Percentiles rank a stretch among this genome's conserved stretches.
Evolutionary conservation across 2,113 vertebrate species (phyloP).

Genomic region (Mesitornis unicolor): DNA sequence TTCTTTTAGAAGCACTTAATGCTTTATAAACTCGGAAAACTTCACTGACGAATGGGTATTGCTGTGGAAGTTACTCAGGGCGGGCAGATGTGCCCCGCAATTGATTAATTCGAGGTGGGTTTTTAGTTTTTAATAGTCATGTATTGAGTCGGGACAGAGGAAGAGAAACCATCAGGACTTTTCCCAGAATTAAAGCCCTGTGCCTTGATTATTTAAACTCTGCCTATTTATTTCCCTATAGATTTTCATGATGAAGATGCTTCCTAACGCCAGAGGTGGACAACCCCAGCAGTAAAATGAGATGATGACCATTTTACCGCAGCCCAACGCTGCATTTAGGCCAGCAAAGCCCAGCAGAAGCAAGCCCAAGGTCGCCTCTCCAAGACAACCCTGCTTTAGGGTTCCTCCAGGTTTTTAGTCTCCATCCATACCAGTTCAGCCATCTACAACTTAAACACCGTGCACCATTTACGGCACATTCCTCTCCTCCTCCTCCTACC

Average conservation of each 20-base stretch:
- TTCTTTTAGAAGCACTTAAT: background rate
- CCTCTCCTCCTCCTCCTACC: conserved; percentile 14
- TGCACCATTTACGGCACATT: conserved; percentile 35
- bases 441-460: background rate
- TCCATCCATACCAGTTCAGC: background rate
- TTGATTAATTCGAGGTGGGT: background rate
- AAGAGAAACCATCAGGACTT: background rate
- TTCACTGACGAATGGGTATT: background rate
- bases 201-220: fast-evolving
- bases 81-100: background rate
- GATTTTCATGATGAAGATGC: background rate
- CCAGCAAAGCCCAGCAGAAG: background rate
- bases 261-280: background rate
- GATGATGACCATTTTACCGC: fast-evolving
- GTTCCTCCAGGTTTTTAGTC: background rate
- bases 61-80: background rate
- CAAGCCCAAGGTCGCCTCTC: background rate
- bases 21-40: conserved; percentile 24
- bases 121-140: background rate
- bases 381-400: too few species aligned
- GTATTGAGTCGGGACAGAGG: background rate
- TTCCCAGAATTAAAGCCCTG: fast-evolving
- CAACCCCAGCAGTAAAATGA: background rate
- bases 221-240: fast-evolving
- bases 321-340: too few species aligned